Conservation (phyloP, 64 coral and sea anemone genomes). For the Hydrozoanthus tunicans region DNA sequence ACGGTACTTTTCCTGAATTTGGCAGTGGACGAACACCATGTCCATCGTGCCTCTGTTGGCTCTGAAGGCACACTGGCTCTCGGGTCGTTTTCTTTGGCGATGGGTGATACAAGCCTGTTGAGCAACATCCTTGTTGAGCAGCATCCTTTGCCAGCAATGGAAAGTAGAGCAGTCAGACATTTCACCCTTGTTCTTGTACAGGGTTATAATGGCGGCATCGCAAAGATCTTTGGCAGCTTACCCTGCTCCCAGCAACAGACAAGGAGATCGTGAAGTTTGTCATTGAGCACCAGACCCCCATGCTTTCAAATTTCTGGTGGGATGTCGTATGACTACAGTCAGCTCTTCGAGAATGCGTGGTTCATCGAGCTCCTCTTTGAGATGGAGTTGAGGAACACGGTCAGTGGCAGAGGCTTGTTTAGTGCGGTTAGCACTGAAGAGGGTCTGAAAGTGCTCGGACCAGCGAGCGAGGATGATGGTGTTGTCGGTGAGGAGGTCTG, state of each 20-base stretch:
- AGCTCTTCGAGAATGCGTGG: neutral
- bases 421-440: constrained; percentile 8
- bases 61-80: no score
- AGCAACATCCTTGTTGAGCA: neutral
- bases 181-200: neutral
- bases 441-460: constrained; percentile 27
- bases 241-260: neutral
- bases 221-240: neutral
- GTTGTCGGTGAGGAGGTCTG: constrained; percentile 37
- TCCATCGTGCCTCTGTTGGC: no score
- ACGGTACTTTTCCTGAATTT: no score
- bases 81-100: no score
- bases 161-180: neutral
- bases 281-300: neutral
- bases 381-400: neutral
- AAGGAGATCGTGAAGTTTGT: constrained; percentile 12
- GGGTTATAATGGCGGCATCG: neutral
- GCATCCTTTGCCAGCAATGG: neutral
- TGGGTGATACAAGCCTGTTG: neutral
- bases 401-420: neutral
- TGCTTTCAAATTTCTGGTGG: constrained; percentile 17
- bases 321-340: constrained; percentile 44
- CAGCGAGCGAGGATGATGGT: constrained; percentile 20
- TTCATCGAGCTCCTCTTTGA: neutral
- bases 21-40: no score